These are phyloP conservation scores for Piaya cayana DNA, from an alignment of 2,113 vertebrate genomes.

Conservation along the genomic window DNA sequence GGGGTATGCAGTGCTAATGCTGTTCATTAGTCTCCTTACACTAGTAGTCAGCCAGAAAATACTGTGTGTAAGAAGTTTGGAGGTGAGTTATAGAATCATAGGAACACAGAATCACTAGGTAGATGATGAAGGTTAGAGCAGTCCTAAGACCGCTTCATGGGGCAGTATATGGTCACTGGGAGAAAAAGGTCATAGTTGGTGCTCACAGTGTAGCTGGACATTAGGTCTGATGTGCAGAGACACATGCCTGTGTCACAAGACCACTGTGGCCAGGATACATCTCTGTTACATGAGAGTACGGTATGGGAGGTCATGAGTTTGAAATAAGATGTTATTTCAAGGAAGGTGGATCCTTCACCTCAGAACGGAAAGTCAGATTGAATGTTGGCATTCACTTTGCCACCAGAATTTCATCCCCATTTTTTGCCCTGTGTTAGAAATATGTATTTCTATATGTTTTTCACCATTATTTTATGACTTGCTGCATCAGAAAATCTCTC, in stretches of 20 bases:
- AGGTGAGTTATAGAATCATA: no score
- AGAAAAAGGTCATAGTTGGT: neutral
- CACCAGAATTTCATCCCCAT: neutral
- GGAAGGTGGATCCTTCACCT: neutral
- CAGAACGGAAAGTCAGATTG: neutral
- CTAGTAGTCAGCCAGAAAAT: no score
- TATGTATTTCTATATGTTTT: neutral
- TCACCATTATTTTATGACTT: neutral
- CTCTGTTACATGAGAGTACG: neutral
- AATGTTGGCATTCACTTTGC: neutral
- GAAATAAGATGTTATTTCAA: no score
- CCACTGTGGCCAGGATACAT: fast-evolving
- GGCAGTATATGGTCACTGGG: neutral
- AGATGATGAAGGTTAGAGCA: neutral
- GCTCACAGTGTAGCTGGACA: neutral
- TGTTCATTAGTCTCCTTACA: no score
- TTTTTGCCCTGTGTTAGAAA: neutral
- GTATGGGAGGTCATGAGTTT: neutral
- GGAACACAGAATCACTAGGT: no score
- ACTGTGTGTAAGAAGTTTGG: no score
- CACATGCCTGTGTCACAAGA: neutral
- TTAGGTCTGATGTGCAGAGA: neutral
- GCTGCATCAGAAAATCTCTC: neutral
- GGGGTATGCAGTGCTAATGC: no score
- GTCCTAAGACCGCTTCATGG: neutral